Evolutionary conservation across 2,888 invertebrate species (phyloP).

Genomic region (Halictus ligatus): DNA sequence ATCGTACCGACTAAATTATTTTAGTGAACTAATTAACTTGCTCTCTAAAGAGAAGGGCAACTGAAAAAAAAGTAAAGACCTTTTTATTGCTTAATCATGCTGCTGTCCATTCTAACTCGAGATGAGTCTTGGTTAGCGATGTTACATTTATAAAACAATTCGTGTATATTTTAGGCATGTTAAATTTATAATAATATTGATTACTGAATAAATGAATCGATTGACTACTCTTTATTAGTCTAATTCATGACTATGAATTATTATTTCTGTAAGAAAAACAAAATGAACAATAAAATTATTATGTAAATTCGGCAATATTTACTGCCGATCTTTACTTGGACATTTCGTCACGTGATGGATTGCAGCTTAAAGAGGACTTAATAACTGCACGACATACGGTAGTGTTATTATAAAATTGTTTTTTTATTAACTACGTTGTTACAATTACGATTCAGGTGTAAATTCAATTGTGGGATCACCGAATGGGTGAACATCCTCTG

Average conservation of each 20-base stretch:
- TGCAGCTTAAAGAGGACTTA: constrained; percentile 14
- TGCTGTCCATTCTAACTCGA: constrained; percentile 71
- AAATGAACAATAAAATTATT: constrained; percentile 71
- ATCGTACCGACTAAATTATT: constrained; percentile 75
- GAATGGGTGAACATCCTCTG: constrained; percentile 91
- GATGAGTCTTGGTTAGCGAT: constrained; percentile 79
- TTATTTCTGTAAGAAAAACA: constrained; percentile 74
- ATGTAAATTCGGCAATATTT: constrained; percentile 55
- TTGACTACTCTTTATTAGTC: constrained; percentile 81
- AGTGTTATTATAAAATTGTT: constrained; percentile 36
- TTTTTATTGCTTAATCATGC: constrained; percentile 68
- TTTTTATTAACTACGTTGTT: constrained; percentile 51
- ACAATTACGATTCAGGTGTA: constrained; percentile 68
- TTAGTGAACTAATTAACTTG: constrained; percentile 65
- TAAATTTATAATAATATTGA: constrained; percentile 82
- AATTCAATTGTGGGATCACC: constrained; percentile 89
- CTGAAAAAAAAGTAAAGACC: constrained; percentile 40
- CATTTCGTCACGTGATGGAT: constrained; percentile 1
- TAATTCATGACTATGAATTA: constrained; percentile 75
- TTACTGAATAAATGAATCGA: constrained; percentile 80
- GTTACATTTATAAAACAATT: constrained; percentile 80
- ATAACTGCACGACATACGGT: constrained; percentile 17
- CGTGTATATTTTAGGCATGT: constrained; percentile 83
- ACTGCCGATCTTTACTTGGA: constrained; percentile 34
- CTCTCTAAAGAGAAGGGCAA: constrained; percentile 58